Evolutionary conservation across 2,888 invertebrate genomes (phyloP), one percentile per base, ranked within the genome.

Genomic region (Sphaerophoria rueppellii): DNA sequence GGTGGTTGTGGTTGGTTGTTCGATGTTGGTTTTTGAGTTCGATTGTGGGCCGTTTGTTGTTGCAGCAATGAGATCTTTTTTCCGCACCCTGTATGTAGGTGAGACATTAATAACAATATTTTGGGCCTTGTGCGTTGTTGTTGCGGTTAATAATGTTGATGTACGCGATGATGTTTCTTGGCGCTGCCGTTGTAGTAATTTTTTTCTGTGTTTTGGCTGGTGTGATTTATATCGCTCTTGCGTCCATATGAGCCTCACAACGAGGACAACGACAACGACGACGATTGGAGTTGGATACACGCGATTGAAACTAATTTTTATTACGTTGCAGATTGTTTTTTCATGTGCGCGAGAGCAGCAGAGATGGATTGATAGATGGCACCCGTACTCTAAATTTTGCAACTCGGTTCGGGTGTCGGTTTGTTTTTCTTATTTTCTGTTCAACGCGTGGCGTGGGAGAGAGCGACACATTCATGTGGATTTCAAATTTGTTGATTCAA

Each of bases 111-210:
- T 86, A 86, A 86, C 86, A 78, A 82, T 86, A 86, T 82, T 78
- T 63, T 60, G 52, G 52, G 58, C 73, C 58, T 35, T 60, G 70
- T 72, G 63, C 12, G 24, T 70, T 63, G 72, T 72, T 76, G 85
- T 71, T 82, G 82, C 46, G 86, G 86, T 86, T 86, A 86, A 86
- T 86, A 86, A 86, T 78, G 86, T 74, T 86, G 86, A 86, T 86
- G 86, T 86, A 78, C 86, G 86, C 86, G 86, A 86, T 86, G 86
- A 86, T 86, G 86, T 82, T 86, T 82, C 82, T 86, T 86, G 74
- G 86, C 86, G 86, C 86, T 86, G 86, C 86, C 80, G 86, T 82
- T 86, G 86, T 82, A 60, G 81, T 73, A 74, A 52, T 86, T 86
- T 78, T 86, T 81, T 81, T 65, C 77, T 73, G 61, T 24, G 24